Evolutionary conservation across 1,140 invertebrate genomes (phyloP), one percentile per base, ranked within the genome.

Genomic region (Apolygus lucorum): DNA sequence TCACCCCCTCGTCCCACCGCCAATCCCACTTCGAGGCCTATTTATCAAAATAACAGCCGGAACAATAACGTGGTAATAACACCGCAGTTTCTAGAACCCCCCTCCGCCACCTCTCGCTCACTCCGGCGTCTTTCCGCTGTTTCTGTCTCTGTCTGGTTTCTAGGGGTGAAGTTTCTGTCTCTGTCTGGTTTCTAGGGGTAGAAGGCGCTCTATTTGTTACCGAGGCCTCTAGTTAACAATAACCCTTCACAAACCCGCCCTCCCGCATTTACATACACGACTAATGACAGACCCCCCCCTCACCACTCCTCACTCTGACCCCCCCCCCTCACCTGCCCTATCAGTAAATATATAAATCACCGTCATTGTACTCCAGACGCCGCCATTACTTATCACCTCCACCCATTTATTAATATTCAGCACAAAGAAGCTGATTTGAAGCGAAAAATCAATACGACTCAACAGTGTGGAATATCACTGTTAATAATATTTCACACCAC

Each of bases 31-130:
- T 13, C 11, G 8, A 21, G 2, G 21, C 54, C 70, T 71, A 71
- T 71, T 71, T 71, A 71, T 71, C 70, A 71, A 71, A 71, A 71
- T 71, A 71, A 71, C 70, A 71, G 69, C 49, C 66, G 70, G 70
- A 71, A 71, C 70, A 71, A 71, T 71, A 71, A 67, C 70, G 65
- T 66, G 66, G 64, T 71, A 71, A 71, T 71, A 71, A 71, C 66
- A 71, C 24, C 52, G 69, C 54, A 59, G 54, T 59, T 59, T 59
- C 54, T 59, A 24, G 54, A 59, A 11, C 11, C 11, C 54, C 11
- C 54, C 54, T 42, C 34, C 34, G n/a, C 34, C 17, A 42, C 34
- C 54, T 22, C 22, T 59, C 22, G 13, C 22, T 14, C 11, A 24
- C 54, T 22, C 54, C 11, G 22, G 2, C 54, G 22, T 11, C 34